Conservation (phyloP, 1,140 invertebrate species). For the Drosophila lacertosa region DNA sequence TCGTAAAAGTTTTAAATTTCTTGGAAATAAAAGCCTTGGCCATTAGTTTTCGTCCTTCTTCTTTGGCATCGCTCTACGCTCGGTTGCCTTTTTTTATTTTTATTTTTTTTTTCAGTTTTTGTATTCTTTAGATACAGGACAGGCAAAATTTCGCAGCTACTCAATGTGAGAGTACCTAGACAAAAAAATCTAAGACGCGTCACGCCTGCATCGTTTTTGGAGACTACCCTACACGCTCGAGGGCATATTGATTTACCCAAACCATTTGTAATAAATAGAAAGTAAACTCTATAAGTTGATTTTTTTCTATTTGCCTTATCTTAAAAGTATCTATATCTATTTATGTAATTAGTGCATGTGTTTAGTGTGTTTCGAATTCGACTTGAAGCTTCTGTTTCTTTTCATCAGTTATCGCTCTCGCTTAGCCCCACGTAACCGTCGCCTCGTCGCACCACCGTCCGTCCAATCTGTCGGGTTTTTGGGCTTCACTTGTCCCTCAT, state of each 20-base stretch:
- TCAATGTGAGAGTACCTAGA: conserved; percentile 30
- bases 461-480: conserved; percentile 60
- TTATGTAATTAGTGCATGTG: neutral
- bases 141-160: conserved; percentile 71
- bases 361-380: conserved; percentile 14
- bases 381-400: conserved; percentile 14
- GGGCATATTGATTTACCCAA: neutral
- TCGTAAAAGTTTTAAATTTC: conserved; percentile 80
- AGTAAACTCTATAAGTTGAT: no score
- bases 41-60: conserved; percentile 78
- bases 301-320: neutral
- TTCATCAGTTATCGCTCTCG: conserved; percentile 35
- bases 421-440: conserved; percentile 35
- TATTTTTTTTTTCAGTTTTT: conserved; percentile 49
- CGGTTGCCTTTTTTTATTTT: conserved; percentile 59
- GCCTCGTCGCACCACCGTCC: conserved; percentile 12
- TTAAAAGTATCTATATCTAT: neutral
- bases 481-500: conserved; percentile 75
- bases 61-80: conserved; percentile 55
- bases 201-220: conserved; percentile 44
- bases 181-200: conserved; percentile 63
- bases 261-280: no score
- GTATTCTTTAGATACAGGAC: conserved; percentile 41
- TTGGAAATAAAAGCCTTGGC: conserved; percentile 81
- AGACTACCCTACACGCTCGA: neutral